Evolutionary conservation across 2,797 vertebrate species (phyloP).

Genomic region (Clarias laeviceps): DNA sequence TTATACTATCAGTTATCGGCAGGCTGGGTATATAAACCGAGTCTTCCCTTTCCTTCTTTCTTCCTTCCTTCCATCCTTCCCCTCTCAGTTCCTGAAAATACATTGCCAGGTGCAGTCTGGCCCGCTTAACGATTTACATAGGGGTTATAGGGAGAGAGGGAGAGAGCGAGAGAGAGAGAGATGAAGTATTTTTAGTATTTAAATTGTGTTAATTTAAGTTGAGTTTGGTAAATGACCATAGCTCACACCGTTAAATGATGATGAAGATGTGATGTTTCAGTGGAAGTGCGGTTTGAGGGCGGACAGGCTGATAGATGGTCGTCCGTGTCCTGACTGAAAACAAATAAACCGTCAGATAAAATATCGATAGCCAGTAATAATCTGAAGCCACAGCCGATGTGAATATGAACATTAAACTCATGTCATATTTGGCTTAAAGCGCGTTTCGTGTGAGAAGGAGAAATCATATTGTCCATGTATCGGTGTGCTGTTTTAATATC

Average conservation of each 20-base stretch:
- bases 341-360: conserved; percentile 50
- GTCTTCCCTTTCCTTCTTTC: background rate
- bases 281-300: conserved; percentile 47
- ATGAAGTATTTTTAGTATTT: conserved; percentile 11
- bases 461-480: background rate
- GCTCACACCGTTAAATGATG: conserved; percentile 42
- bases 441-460: conserved; percentile 12
- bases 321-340: conserved; percentile 44
- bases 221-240: background rate
- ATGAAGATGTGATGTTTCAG: conserved; percentile 44
- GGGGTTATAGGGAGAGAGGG: too few species aligned
- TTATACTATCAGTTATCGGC: background rate
- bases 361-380: conserved; percentile 48
- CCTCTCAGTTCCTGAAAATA: background rate
- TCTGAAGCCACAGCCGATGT: conserved; percentile 21
- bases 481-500: background rate
- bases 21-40: background rate
- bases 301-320: conserved; percentile 51
- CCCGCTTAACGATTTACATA: background rate
- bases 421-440: conserved; percentile 22
- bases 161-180: too few species aligned
- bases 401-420: conserved; percentile 14
- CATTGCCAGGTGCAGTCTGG: background rate
- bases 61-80: background rate
- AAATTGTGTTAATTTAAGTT: conserved; percentile 3